These are phyloP conservation scores for Discoglossus pictus DNA, from an alignment of 2,797 vertebrate genomes.

Conservation along the genomic window DNA sequence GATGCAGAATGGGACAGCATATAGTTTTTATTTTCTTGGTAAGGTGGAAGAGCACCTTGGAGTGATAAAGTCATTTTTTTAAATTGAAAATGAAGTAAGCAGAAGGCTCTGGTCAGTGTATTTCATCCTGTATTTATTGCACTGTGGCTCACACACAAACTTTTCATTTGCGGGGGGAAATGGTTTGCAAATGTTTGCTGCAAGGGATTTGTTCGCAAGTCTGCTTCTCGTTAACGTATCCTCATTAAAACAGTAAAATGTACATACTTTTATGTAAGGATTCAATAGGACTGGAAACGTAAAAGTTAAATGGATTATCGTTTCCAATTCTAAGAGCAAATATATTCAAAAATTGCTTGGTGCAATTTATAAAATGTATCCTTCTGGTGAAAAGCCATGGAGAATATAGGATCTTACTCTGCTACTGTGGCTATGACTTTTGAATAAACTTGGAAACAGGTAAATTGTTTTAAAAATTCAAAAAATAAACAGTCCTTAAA, in stretches of 20 bases:
- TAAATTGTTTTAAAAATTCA: no score
- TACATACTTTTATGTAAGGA: neutral
- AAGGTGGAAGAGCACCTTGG: conserved; percentile 23
- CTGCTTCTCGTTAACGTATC: conserved; percentile 35
- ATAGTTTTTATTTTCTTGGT: neutral
- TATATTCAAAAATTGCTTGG: no score
- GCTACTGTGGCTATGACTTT: no score
- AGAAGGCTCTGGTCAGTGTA: conserved; percentile 30
- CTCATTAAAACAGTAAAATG: conserved; percentile 18
- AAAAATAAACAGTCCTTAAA: no score
- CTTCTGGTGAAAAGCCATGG: no score
- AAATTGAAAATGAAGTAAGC: conserved; percentile 1
- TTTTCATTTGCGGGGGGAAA: conserved; percentile 37
- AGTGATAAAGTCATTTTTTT: conserved; percentile 4
- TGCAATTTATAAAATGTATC: no score
- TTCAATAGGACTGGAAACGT: no score
- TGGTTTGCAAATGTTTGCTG: conserved; percentile 46
- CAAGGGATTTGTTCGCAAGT: conserved; percentile 18
- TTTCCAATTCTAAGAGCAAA: no score
- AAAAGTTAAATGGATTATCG: no score
- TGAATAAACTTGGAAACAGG: no score
- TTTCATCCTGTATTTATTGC: conserved; percentile 31
- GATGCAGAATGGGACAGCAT: no score
- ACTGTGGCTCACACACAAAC: conserved; percentile 29
- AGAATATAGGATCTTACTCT: no score